Evolutionary conservation across 2,797 vertebrate genomes (phyloP).

Genomic region (Sorex maritimensis): DNA sequence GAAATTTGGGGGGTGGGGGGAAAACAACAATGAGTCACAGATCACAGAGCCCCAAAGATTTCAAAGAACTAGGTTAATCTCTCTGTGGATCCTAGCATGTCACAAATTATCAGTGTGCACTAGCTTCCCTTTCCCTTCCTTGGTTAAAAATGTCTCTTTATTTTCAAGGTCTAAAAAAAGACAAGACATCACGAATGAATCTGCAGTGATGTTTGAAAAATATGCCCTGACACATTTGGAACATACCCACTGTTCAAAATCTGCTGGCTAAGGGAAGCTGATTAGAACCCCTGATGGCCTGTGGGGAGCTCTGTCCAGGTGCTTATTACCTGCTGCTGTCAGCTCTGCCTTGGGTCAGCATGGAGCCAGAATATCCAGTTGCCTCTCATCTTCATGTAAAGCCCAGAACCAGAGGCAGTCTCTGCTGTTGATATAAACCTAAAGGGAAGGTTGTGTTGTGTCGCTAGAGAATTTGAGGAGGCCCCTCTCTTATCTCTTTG

Average conservation of each 20-base stretch:
- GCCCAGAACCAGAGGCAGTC: constrained; percentile 11
- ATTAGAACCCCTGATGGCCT: constrained; percentile 64
- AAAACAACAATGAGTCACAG: constrained; percentile 65
- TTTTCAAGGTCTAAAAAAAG: constrained; percentile 83
- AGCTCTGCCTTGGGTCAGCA: constrained; percentile 66
- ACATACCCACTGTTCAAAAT: constrained; percentile 85
- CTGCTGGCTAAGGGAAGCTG: constrained; percentile 78
- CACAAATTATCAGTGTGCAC: constrained; percentile 76
- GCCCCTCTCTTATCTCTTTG: background rate
- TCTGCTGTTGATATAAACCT: constrained; percentile 8
- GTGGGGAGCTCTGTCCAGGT: constrained; percentile 65
- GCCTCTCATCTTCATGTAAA: constrained; percentile 63
- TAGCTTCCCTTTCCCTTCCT: constrained; percentile 68
- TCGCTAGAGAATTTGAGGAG: background rate
- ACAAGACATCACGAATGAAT: constrained; percentile 78
- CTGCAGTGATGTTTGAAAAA: constrained; percentile 86
- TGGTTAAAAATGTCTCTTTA: constrained; percentile 80
- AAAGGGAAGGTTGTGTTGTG: constrained; percentile 16
- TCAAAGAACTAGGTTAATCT: constrained; percentile 81
- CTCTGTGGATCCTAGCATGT: constrained; percentile 62
- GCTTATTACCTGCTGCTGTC: constrained; percentile 76
- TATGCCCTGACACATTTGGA: constrained; percentile 86
- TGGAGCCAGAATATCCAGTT: background rate
- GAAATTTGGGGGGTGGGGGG: background rate
- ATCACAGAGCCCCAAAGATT: constrained; percentile 64